Percentiles rank a stretch among this genome's conserved stretches.
Evolutionary conservation across 2,797 vertebrate species (phyloP).

Genomic region (Propithecus perrieri): DNA sequence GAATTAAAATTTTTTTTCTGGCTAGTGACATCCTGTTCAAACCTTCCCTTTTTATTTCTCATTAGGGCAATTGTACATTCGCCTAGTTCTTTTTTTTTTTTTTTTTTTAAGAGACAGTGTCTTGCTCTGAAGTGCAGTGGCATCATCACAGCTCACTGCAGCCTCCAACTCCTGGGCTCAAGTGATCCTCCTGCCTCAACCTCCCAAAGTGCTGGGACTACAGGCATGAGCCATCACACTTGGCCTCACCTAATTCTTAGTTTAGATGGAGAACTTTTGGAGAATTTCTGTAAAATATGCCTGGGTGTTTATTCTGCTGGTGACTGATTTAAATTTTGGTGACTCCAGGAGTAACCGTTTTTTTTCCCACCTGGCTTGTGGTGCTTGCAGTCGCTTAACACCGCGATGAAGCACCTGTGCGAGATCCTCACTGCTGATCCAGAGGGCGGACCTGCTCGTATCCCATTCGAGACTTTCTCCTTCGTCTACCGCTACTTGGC

Average conservation of each 20-base stretch:
- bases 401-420: constrained; percentile 90
- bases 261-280: not conserved
- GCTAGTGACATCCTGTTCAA: not conserved
- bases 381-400: constrained; percentile 85
- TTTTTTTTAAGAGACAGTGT: not conserved
- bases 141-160: not conserved
- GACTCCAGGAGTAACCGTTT: not conserved
- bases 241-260: not conserved
- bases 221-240: not conserved
- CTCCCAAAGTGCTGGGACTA: not conserved
- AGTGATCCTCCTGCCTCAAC: not conserved
- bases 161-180: not conserved
- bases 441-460: constrained; percentile 87
- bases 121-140: not conserved
- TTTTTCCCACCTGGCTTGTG: not conserved
- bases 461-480: constrained; percentile 88
- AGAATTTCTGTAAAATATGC: not conserved
- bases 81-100: not conserved
- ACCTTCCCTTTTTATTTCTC: not conserved
- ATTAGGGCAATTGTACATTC: fast-evolving
- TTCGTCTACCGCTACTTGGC: constrained; percentile 92
- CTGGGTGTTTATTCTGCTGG: not conserved
- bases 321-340: not conserved
- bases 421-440: constrained; percentile 92
- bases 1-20: not conserved